Conservation (phyloP, 2,797 vertebrate genomes). For the Australoheros facetus region DNA sequence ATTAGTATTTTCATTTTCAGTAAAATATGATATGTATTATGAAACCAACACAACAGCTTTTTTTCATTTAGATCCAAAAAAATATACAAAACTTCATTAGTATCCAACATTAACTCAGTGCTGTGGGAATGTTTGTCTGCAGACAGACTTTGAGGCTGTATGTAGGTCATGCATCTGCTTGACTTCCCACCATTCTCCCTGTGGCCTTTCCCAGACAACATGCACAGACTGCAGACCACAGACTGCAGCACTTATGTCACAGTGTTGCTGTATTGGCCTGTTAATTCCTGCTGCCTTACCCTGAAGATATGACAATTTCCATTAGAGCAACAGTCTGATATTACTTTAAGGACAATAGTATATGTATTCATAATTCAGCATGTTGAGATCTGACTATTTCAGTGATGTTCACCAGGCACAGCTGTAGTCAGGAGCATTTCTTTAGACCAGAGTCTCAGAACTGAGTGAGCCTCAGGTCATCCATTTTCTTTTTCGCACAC, state of each 20-base stretch:
- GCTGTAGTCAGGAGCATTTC: neutral
- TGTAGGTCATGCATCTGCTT: neutral
- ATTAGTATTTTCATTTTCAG: neutral
- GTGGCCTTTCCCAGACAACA: slow-evolving; percentile 1
- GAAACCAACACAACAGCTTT: neutral
- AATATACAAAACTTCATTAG: neutral
- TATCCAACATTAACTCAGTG: neutral
- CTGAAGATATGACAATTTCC: neutral
- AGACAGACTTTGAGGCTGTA: neutral
- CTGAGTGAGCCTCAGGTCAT: neutral
- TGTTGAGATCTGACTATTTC: neutral
- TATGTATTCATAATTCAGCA: neutral
- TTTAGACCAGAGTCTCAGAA: neutral
- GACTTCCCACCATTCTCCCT: neutral
- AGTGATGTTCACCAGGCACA: neutral
- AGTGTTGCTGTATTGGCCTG: neutral
- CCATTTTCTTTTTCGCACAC: too few relatives aligned
- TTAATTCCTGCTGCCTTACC: neutral
- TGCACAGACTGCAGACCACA: neutral
- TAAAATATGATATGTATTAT: neutral
- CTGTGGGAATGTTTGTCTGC: neutral
- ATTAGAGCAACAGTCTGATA: neutral
- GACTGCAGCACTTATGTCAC: neutral
- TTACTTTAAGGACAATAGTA: neutral
- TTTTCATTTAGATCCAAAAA: neutral